Percentiles rank a stretch among this genome's conserved stretches.
phyloP scores from a whole-genome alignment of 1,140 invertebrate species.

The Pseudoatta argentina region DNA sequence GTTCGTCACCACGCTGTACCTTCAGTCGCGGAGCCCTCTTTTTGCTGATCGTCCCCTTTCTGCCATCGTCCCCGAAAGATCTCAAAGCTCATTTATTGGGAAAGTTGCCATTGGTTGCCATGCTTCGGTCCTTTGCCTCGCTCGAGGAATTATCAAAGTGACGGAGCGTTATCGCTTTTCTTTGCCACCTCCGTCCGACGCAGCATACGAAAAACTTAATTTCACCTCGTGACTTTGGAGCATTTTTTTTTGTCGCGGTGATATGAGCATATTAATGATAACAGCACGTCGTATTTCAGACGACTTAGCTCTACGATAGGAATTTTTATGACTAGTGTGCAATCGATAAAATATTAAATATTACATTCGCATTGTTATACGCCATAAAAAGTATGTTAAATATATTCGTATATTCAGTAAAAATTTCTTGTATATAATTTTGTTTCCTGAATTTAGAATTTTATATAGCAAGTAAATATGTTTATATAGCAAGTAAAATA shows the following conservation, averaged over 20 bases:
- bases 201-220: background rate
- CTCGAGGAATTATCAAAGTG: conserved; percentile 54
- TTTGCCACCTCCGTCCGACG: background rate
- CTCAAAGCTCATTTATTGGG: conserved; percentile 48
- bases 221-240: background rate
- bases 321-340: background rate
- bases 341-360: too few species aligned
- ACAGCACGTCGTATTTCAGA: background rate
- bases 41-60: conserved; percentile 4
- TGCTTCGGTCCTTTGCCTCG: conserved; percentile 10
- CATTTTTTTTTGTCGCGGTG: background rate
- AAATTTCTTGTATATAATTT: background rate
- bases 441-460: background rate
- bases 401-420: background rate
- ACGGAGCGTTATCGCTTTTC: conserved; percentile 17
- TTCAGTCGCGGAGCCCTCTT: conserved; percentile 21
- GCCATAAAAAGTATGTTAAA: background rate
- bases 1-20: conserved; percentile 32
- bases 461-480: too few species aligned
- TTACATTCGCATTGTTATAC: background rate
- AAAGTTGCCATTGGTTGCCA: conserved; percentile 37
- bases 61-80: conserved; percentile 5
- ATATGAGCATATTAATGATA: background rate
- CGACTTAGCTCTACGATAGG: background rate
- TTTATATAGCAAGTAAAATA: too few species aligned